A percentile compares a stretch with the other conserved stretches of the same genome.
phyloP scores from a whole-genome alignment of 2,888 invertebrate genomes.

The Saturnia pavonia region DNA sequence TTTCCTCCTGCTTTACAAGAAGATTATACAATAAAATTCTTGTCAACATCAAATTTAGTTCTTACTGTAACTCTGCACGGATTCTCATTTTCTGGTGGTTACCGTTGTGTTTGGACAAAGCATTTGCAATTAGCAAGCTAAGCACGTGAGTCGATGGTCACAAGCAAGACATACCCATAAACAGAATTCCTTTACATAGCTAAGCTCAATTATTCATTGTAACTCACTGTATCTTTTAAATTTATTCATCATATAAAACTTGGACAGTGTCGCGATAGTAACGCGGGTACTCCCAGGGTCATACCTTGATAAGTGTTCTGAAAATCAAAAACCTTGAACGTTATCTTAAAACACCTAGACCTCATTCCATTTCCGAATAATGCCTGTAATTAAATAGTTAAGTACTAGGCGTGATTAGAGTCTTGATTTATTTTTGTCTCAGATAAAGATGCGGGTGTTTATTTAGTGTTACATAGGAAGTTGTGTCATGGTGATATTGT shows the following conservation, averaged over 20 bases:
- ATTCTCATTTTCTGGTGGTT: background rate
- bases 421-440: background rate
- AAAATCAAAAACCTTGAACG: slow-evolving; percentile 14
- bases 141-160: background rate
- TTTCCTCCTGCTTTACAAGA: too few species aligned
- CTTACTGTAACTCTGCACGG: too few species aligned
- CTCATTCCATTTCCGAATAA: background rate
- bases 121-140: background rate
- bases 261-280: background rate
- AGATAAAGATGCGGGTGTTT: background rate
- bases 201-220: background rate
- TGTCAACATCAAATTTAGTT: too few species aligned
- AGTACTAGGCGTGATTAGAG: background rate
- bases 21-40: too few species aligned
- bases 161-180: background rate
- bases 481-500: background rate
- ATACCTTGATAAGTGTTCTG: slow-evolving; percentile 14
- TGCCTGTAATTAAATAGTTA: background rate
- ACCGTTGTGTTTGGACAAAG: background rate
- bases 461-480: background rate
- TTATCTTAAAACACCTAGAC: slow-evolving; percentile 12
- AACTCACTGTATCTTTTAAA: background rate
- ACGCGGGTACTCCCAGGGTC: background rate
- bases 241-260: background rate
- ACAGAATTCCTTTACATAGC: background rate